Evolutionary conservation across 92 coral and sea anemone species (phyloP), one percentile per base, ranked within the genome.

Genomic region (Paramuricea clavata): DNA sequence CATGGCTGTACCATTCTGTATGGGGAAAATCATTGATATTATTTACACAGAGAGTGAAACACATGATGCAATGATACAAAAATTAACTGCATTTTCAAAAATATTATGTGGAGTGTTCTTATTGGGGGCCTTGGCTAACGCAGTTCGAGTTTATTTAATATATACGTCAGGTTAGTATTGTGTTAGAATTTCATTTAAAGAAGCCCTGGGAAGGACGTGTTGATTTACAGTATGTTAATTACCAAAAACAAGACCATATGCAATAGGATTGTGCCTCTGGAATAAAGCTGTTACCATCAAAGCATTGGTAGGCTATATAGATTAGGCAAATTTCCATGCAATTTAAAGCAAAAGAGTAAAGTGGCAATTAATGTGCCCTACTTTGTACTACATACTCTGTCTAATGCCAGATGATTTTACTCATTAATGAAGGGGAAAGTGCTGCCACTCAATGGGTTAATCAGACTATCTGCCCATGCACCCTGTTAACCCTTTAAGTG

Each of bases 1-100:
- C 34, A 95, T 95, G 98, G 90, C 98, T 36, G 98, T 95, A 17
- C 98, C 98, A 60, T 95, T 95, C 61, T 95, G 98, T 47, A 94
- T 95, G 95, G 98, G 98, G 8, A 95, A 95, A 83, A 87, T 95
- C 42, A 95, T 95, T 72, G 98, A 95, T 83, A 92, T 95, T 12
- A 94, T 95, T 36, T 95, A 95, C 33, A 89, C 92, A 11, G 90
- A 95, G 36, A 92, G 95, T 59, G 86, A 93, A 52, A 93, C 90
- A 76, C 89, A 95, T 23, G 54, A 85, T 10, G 92, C 91, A 35
- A 95, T 95, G 89, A 93, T 94, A 87, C 88, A 89, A 65, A 82
- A 94, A 71, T 87, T 95, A 30, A 87, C 94, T 12, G 88, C 78
- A 61, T 80, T 94, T 47, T 92, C 98, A 67, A 89, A 92, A 65